Evolutionary conservation across 2,888 invertebrate species (phyloP), one percentile per base, ranked within the genome.

Genomic region (Tanytarsus gracilentus): DNA sequence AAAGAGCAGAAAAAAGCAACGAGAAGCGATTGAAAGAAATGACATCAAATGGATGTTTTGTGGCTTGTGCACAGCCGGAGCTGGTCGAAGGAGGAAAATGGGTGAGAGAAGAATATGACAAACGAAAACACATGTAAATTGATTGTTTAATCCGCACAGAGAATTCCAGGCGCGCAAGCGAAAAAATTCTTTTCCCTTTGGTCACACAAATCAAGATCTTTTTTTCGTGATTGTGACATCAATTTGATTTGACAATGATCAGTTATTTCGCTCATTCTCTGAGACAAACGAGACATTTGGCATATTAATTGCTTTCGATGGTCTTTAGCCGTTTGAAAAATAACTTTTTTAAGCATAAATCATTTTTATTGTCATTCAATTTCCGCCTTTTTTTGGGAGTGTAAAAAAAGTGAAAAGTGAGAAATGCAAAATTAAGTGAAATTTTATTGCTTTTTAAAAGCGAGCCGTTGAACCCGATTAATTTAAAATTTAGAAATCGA

Each of bases 81-180:
- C 53, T 18, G 53, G 18, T 44, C 18, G 16, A 44, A 44, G n/a
- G n/a, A n/a, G n/a, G 44, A 44, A 44, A 44, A 40, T 21, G 36
- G 21, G 26, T 4, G 27, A 29, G 29, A 51, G 14, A 21, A 21
- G 26, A 36, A 53, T 53, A 53, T 53, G 53, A 53, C 53, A 53
- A 53, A 53, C 53, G 53, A 53, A 53, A 53, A 53, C 53, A 53
- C 36, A 53, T 53, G 53, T 53, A 53, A 53, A 53, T 53, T 53
- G 53, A 53, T 53, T 53, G 53, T 53, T 53, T 53, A 53, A 53
- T 53, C 53, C 36, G 36, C 53, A 36, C 48, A 48, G n/a, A n/a
- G n/a, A n/a, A 44, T 44, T 21, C 44, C 16, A 18, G 40, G 40
- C 40, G n/a, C n/a, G 40, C 40, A 33, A 33, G 33, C n/a, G 44